Conservation (phyloP, 2,888 invertebrate genomes). For the Clusia tigrina region DNA sequence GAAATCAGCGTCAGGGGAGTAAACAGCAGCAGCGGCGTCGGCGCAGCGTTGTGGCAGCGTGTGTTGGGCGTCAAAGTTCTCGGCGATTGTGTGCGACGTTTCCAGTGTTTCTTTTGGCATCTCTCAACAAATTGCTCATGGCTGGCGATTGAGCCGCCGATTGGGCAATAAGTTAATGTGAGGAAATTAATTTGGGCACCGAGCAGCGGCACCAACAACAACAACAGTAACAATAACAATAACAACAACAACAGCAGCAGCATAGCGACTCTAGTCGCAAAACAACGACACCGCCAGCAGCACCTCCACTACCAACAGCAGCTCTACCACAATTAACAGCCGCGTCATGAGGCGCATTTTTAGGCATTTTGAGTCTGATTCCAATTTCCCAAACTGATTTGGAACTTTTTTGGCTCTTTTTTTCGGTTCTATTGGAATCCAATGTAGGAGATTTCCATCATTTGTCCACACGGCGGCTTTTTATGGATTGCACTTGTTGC, state of each 20-base stretch:
- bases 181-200: neutral
- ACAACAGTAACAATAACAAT: slow-evolving; percentile 1
- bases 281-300: too few species aligned
- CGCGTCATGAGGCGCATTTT: too few species aligned
- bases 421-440: too few species aligned
- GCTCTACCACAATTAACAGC: too few species aligned
- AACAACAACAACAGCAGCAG: too few species aligned
- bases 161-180: neutral
- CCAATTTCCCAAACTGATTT: too few species aligned
- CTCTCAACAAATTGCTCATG: neutral
- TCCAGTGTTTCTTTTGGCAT: neutral
- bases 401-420: too few species aligned
- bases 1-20: too few species aligned
- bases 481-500: neutral
- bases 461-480: neutral
- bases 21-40: neutral
- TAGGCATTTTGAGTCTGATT: too few species aligned
- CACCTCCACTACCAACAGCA: too few species aligned
- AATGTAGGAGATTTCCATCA: too few species aligned
- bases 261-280: too few species aligned
- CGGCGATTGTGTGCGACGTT: neutral
- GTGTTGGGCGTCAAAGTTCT: neutral
- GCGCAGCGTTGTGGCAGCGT: neutral
- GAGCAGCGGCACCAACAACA: slow-evolving; percentile 7
- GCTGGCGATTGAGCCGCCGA: neutral